Evolutionary conservation across 2,113 vertebrate genomes (phyloP), one percentile per base, ranked within the genome.

Genomic region (Rhinichthys klamathensis): DNA sequence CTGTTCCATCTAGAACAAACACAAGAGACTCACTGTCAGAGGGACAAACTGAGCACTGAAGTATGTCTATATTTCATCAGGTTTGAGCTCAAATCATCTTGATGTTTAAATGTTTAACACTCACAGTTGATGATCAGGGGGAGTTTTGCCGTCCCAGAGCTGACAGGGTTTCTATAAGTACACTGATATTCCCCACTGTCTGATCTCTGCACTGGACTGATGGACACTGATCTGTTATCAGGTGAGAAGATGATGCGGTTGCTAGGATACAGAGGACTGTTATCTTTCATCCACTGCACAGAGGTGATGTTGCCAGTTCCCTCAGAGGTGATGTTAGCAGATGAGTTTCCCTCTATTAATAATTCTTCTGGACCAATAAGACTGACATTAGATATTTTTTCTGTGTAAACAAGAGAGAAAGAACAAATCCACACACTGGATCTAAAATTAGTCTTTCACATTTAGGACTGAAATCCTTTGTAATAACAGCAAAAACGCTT

Each of bases 1-100:
- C 88, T 80, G 93, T 93, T 81, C 93, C 92, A 89, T 91, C 93
- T 94, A 89, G 79, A 90, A 89, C 80, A 84, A 38, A 85, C 6
- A 76, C 38, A 77, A 5, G 30, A n/a, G n/a, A n/a, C n/a, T n/a
- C n/a, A n/a, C n/a, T n/a, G n/a, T n/a, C n/a, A n/a, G n/a, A n/a
- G n/a, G n/a, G n/a, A n/a, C n/a, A n/a, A n/a, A n/a, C n/a, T n/a
- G n/a, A n/a, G 12, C 38, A 15, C 27, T 38, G 81, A 63, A 67
- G 18, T n/a, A 35, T 58, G 9, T 32, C 4, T 63, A 74, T 65
- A 18, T 23, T 67, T 89, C 3, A 82, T 35, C 11, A 56, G 25
- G 0, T 56, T 35, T 27, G 18, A 51, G 8, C 13, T 25, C 4
- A 69, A 56, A 41, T 70, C 9, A 70, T 70, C 67, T 38, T 41